phyloP scores from a whole-genome alignment of 2,888 invertebrate genomes.

The Hololepta plana region DNA sequence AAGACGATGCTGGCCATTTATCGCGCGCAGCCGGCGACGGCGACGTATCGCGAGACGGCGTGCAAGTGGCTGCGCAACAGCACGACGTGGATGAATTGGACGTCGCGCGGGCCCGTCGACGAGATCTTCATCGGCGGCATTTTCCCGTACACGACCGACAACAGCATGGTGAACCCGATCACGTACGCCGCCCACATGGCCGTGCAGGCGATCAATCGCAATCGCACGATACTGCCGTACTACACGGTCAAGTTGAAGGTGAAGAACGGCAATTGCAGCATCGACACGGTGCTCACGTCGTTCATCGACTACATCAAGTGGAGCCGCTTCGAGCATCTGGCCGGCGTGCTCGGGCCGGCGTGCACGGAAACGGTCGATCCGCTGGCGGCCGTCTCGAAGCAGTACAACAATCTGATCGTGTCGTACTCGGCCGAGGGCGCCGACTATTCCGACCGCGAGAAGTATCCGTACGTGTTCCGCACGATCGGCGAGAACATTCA shows the following conservation, averaged over 20 bases:
- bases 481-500: conserved; percentile 64
- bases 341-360: conserved; percentile 61
- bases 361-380: conserved; percentile 71
- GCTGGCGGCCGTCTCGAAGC: conserved; percentile 55
- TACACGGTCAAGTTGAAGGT: conserved; percentile 38
- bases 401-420: conserved; percentile 51
- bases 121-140: conserved; percentile 45
- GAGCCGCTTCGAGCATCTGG: conserved; percentile 34
- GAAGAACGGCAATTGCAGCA: conserved; percentile 47
- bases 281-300: conserved; percentile 40
- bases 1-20: conserved; percentile 28
- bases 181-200: conserved; percentile 41
- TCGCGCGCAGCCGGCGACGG: conserved; percentile 12
- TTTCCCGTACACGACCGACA: too few relatives aligned
- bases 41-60: conserved; percentile 29
- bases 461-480: conserved; percentile 62
- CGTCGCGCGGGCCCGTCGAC: conserved; percentile 16
- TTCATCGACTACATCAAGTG: conserved; percentile 49
- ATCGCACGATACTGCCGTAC: conserved; percentile 36
- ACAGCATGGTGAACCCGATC: too few relatives aligned
- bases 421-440: conserved; percentile 67
- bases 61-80: conserved; percentile 47
- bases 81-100: conserved; percentile 29
- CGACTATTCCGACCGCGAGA: conserved; percentile 44
- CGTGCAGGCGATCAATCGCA: conserved; percentile 38